Evolutionary conservation across 1,140 invertebrate genomes (phyloP), one percentile per base, ranked within the genome.

Genomic region (Tetramorium alpestre): DNA sequence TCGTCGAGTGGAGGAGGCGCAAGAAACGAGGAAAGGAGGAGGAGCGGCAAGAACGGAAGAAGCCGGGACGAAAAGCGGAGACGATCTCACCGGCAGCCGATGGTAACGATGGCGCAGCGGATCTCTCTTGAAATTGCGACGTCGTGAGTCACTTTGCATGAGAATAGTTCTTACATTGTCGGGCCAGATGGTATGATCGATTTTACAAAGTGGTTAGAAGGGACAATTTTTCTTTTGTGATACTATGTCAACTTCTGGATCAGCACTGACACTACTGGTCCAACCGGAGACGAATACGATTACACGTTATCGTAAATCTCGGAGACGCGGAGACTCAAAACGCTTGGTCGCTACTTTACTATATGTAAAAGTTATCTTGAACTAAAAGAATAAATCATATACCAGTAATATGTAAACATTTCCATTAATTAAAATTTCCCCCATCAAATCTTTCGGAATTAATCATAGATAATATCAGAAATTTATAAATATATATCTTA

Each of bases 101-200:
- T 73, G 51, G 44, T 60, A 62, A 56, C 80, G 69, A 84, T 60
- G 80, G 54, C 69, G 28, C 54, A 8, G 41, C 65, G 65, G 41
- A 73, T 82, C 28, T 84, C 69, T 82, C 69, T 75, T 51, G 80
- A 84, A 84, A 84, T 84, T 84, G 69, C 80, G 41, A 82, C 54
- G 80, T 58, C 67, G 54, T 73, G 80, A 84, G 80, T 84, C 69
- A 84, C 80, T 84, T 84, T 84, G 69, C 80, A 84, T 75, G 80
- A 84, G 80, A 84, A 84, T 84, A 47, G 54, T 75, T 49, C 80
- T 75, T 84, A 75, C 80, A 58, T 58, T 22, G 67, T 58, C 80
- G 69, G n/a, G 13, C 41, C 80, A 84, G 80, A 84, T 84, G 54
- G 54, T 73, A 60, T 56, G 67, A 84, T 84, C 80, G 80, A 60